A percentile compares a stretch with the other conserved stretches of the same genome.
phyloP scores from a whole-genome alignment of 2,888 invertebrate genomes.

The Maniola hyperantus region DNA sequence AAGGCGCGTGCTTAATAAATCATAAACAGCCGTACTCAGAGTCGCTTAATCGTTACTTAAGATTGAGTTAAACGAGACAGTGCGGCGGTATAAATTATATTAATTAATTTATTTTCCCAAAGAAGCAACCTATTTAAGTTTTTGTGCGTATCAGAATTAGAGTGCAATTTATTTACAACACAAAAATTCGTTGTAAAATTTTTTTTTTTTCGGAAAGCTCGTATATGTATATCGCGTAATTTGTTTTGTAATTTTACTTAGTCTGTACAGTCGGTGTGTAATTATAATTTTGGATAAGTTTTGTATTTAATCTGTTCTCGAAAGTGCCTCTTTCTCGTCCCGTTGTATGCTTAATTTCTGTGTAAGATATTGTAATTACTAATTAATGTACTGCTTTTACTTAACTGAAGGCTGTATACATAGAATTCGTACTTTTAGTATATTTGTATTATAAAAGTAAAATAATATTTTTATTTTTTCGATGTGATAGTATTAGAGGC shows the following conservation, averaged over 20 bases:
- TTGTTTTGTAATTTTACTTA: constrained; percentile 46
- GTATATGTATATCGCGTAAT: constrained; percentile 70
- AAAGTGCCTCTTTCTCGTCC: constrained; percentile 77
- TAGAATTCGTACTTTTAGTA: constrained; percentile 54
- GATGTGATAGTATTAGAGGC: constrained; percentile 57
- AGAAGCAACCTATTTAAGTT: constrained; percentile 68
- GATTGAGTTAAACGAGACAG: too few species aligned
- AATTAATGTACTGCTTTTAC: constrained; percentile 61
- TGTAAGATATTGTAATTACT: constrained; percentile 73
- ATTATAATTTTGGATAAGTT: constrained; percentile 58
- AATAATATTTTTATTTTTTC: constrained; percentile 50
- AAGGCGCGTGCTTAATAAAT: constrained; percentile 57
- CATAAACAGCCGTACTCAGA: too few species aligned
- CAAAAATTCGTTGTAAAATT: constrained; percentile 53
- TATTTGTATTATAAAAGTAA: constrained; percentile 58
- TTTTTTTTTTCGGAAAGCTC: constrained; percentile 53
- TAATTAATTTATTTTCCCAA: constrained; percentile 68
- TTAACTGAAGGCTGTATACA: constrained; percentile 71
- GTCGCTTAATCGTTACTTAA: too few species aligned
- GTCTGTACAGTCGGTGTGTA: constrained; percentile 61
- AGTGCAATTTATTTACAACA: constrained; percentile 65
- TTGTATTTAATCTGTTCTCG: constrained; percentile 61
- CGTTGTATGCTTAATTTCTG: constrained; percentile 60
- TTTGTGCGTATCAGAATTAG: constrained; percentile 58
- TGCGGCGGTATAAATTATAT: too few species aligned